These are phyloP conservation scores for Caenorhabditis virilis DNA, from an alignment of 2,888 invertebrate species.

Conservation along the genomic window DNA sequence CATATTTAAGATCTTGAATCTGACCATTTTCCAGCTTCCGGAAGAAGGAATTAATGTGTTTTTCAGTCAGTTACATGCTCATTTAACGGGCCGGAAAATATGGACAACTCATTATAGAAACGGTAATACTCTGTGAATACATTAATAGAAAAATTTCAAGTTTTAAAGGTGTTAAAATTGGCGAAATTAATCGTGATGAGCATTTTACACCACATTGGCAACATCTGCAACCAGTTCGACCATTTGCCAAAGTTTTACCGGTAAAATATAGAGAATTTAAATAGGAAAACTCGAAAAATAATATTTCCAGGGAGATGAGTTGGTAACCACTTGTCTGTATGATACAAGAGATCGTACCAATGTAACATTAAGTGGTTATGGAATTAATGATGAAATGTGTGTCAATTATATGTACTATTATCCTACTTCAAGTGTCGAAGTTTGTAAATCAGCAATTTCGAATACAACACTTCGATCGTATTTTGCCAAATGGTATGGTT, in stretches of 20 bases:
- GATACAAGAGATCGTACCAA: slow-evolving; percentile 75
- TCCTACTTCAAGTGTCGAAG: slow-evolving; percentile 84
- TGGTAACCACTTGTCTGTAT: slow-evolving; percentile 89
- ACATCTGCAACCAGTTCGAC: slow-evolving; percentile 72
- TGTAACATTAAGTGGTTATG: slow-evolving; percentile 79
- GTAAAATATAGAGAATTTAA: slow-evolving; percentile 4
- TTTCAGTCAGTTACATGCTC: slow-evolving; percentile 95
- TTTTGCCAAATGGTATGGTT: slow-evolving; percentile 73
- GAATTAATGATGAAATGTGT: slow-evolving; percentile 98
- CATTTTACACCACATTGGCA: slow-evolving; percentile 98
- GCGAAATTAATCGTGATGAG: slow-evolving; percentile 84
- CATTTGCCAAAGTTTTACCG: slow-evolving; percentile 38
- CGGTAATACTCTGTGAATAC: slow-evolving; percentile 8
- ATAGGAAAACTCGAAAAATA: slow-evolving; percentile 1
- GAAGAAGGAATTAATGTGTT: slow-evolving; percentile 85
- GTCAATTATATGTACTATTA: slow-evolving; percentile 98
- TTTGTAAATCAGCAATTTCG: slow-evolving; percentile 93
- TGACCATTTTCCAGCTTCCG: slow-evolving; percentile 74
- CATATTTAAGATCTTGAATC: too few relatives aligned
- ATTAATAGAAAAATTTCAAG: background rate
- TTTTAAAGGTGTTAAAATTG: slow-evolving; percentile 76
- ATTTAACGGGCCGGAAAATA: slow-evolving; percentile 84
- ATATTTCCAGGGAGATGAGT: slow-evolving; percentile 87
- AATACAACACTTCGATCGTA: slow-evolving; percentile 82
- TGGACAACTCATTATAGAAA: slow-evolving; percentile 84